Conservation (phyloP, 1,140 invertebrate species). For the Cherax quadricarinatus region DNA sequence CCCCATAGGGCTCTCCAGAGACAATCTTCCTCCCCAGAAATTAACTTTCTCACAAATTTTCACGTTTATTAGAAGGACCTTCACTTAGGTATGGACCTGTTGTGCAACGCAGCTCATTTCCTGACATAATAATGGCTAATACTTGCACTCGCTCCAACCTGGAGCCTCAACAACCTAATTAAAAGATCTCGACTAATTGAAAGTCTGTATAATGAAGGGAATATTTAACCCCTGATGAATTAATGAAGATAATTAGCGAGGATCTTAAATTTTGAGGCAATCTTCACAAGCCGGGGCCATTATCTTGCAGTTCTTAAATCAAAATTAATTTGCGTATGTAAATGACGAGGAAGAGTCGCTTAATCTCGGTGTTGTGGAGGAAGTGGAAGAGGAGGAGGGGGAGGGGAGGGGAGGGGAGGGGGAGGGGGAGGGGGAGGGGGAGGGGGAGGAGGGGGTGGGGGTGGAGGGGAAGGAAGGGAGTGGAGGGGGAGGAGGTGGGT, state of each 20-base stretch:
- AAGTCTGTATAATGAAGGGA: neutral
- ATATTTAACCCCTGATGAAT: constrained; percentile 3
- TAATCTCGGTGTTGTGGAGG: too few relatives aligned
- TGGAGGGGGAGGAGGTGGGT: too few relatives aligned
- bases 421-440: too few relatives aligned
- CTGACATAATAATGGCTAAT: neutral
- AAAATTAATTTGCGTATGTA: too few relatives aligned
- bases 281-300: neutral
- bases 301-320: too few relatives aligned
- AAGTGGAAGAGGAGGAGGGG: too few relatives aligned
- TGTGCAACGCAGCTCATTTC: neutral
- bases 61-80: neutral
- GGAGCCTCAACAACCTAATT: neutral
- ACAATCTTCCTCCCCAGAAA: too few relatives aligned
- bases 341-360: too few relatives aligned
- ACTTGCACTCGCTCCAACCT: neutral
- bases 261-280: neutral
- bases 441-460: too few relatives aligned
- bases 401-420: too few relatives aligned
- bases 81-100: neutral
- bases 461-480: too few relatives aligned
- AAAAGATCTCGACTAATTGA: neutral
- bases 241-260: neutral
- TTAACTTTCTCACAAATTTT: neutral
- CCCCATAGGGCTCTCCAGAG: too few relatives aligned